phyloP scores from a whole-genome alignment of 64 coral and sea anemone species.

The Anthopleura sola region DNA sequence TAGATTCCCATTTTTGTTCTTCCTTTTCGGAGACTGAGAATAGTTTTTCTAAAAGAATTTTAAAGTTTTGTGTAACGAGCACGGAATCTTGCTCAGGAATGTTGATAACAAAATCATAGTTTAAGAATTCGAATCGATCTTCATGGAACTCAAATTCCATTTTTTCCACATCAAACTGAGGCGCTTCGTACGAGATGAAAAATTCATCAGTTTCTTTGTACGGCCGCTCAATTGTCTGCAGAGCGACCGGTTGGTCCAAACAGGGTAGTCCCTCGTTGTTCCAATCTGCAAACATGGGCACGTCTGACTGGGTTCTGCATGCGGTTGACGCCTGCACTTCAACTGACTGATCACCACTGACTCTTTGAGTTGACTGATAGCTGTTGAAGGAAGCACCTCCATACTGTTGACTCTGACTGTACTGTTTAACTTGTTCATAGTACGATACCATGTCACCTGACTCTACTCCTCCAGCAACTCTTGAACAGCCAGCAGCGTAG shows the following conservation, averaged over 20 bases:
- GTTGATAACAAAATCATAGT: conserved; percentile 18
- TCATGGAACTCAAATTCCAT: conserved; percentile 20
- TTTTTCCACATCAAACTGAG: not conserved
- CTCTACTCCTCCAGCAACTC: not conserved
- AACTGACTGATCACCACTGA: not conserved
- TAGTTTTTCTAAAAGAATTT: not conserved
- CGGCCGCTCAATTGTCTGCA: not conserved
- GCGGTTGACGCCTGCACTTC: not conserved
- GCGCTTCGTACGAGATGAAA: not conserved
- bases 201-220: not conserved
- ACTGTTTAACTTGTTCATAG: not conserved
- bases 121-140: not conserved
- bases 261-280: not conserved
- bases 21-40: not conserved
- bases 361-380: no score
- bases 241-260: not conserved
- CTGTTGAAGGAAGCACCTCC: not conserved
- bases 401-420: not conserved
- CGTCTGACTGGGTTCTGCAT: not conserved
- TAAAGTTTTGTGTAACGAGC: not conserved
- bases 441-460: not conserved
- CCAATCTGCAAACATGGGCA: not conserved
- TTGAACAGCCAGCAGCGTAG: no score
- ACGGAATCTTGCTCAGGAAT: conserved; percentile 3
- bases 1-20: not conserved